A percentile compares a stretch with the other conserved stretches of the same genome.
phyloP scores from a whole-genome alignment of 2,888 invertebrate species.

The Nemurella pictetii region DNA sequence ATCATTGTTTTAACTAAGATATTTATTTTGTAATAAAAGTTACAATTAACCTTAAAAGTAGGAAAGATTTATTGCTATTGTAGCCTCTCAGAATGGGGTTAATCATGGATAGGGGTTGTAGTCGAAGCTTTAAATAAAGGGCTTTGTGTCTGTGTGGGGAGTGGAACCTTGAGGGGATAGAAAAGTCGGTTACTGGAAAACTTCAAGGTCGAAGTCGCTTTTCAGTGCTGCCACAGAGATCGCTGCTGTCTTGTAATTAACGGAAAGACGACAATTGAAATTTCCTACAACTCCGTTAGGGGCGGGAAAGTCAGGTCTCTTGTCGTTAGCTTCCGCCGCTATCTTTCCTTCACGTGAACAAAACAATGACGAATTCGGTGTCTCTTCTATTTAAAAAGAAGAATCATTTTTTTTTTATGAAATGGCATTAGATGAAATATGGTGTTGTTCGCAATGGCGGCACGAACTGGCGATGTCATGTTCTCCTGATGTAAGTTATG shows the following conservation, averaged over 20 bases:
- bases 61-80: neutral
- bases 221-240: neutral
- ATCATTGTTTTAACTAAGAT: neutral
- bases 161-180: neutral
- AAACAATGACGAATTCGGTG: neutral
- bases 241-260: neutral
- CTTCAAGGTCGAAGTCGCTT: neutral
- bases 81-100: neutral
- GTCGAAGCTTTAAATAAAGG: neutral
- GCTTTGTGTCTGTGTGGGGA: neutral
- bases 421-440: neutral
- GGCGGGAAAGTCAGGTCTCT: neutral
- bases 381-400: neutral
- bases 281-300: neutral
- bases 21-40: neutral
- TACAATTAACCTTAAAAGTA: neutral
- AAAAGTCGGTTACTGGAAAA: neutral
- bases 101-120: neutral
- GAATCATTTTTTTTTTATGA: neutral
- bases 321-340: neutral
- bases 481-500: conserved; percentile 15
- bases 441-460: neutral
- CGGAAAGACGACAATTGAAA: neutral
- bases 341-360: neutral
- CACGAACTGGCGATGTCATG: neutral